A percentile compares a stretch with the other conserved stretches of the same genome.
phyloP scores from a whole-genome alignment of 2,888 invertebrate species.

The Melanostoma scalare region DNA sequence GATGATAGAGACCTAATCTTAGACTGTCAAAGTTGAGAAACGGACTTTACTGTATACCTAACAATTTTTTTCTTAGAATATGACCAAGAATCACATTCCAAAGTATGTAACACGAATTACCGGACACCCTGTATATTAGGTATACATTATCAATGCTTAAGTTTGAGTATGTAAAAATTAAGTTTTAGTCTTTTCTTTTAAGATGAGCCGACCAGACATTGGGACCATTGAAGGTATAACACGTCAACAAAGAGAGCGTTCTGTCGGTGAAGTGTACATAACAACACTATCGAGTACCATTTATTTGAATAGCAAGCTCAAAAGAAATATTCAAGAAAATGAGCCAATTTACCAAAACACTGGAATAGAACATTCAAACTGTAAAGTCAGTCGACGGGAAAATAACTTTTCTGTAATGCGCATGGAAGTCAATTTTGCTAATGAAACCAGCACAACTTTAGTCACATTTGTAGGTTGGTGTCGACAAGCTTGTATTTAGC shows the following conservation, averaged over 20 bases:
- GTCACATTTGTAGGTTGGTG: slow-evolving; percentile 80
- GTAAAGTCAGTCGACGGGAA: slow-evolving; percentile 69
- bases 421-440: slow-evolving; percentile 74
- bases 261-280: slow-evolving; percentile 81
- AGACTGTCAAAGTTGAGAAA: no score
- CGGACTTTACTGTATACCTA: no score
- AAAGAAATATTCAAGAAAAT: slow-evolving; percentile 71
- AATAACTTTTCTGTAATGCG: slow-evolving; percentile 76
- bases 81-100: no score
- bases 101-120: no score
- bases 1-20: no score
- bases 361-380: slow-evolving; percentile 66
- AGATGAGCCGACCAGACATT: slow-evolving; percentile 56
- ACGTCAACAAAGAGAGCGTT: slow-evolving; percentile 80
- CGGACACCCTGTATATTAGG: no score
- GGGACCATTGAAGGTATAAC: slow-evolving; percentile 78
- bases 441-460: slow-evolving; percentile 75
- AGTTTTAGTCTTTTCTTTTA: slow-evolving; percentile 29
- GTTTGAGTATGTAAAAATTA: slow-evolving; percentile 53
- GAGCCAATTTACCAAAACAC: slow-evolving; percentile 80
- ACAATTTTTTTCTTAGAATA: no score
- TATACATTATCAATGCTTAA: no score
- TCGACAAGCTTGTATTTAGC: slow-evolving; percentile 11
- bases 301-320: slow-evolving; percentile 78
- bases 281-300: slow-evolving; percentile 79